A percentile compares a stretch with the other conserved stretches of the same genome.
Conservation (phyloP, 2,113 vertebrate species). For the Pampusana beccarii region DNA sequence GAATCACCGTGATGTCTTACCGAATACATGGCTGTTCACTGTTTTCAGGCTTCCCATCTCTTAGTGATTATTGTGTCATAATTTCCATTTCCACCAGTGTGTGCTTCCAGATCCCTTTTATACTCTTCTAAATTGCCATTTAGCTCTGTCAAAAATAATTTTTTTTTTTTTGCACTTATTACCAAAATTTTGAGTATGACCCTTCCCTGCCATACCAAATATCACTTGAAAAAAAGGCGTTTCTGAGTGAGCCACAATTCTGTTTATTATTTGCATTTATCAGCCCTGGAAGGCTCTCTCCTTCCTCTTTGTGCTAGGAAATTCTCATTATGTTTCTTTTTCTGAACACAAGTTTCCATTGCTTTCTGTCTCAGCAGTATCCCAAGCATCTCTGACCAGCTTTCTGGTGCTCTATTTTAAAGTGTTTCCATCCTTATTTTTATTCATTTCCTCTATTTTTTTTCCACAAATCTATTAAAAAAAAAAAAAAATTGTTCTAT, state of each 20-base stretch:
- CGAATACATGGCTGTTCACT: neutral
- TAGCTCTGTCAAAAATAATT: neutral
- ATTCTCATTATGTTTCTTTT: neutral
- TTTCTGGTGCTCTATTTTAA: neutral
- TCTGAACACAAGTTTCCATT: neutral
- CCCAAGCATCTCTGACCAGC: neutral
- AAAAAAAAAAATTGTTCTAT: neutral
- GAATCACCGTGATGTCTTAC: neutral
- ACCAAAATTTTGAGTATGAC: neutral
- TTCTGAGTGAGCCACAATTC: neutral
- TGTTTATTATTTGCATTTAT: neutral
- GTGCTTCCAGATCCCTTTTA: neutral
- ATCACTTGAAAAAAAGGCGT: neutral
- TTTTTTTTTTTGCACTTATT: neutral
- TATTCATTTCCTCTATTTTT: neutral
- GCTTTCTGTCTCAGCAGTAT: neutral
- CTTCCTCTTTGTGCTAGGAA: neutral
- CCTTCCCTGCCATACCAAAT: neutral
- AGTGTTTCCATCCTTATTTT: neutral
- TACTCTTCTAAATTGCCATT: neutral
- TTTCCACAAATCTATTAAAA: neutral
- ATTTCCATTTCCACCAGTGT: neutral
- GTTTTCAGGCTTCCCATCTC: neutral
- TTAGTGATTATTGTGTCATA: neutral
- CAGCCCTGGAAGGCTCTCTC: neutral